These are phyloP conservation scores for Aproaerema taeniolella DNA, from an alignment of 2,888 invertebrate species.

Conservation along the genomic window DNA sequence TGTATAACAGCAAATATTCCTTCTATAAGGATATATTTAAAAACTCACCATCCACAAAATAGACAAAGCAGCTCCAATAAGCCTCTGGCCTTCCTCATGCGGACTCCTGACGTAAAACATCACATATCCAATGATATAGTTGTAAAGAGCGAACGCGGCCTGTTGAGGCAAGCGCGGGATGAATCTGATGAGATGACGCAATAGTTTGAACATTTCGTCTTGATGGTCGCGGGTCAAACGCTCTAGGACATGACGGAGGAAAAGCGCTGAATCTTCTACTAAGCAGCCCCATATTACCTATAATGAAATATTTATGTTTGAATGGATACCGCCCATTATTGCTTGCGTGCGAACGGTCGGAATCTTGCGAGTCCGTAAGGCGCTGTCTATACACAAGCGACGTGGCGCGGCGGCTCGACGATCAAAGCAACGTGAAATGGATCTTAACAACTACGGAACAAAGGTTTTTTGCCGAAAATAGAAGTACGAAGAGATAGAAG, in stretches of 20 bases:
- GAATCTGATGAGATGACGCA: constrained; percentile 94
- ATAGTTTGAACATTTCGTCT: constrained; percentile 94
- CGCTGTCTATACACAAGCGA: no score
- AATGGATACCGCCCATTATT: no score
- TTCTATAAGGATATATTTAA: no score
- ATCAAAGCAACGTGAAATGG: no score
- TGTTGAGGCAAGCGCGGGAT: constrained; percentile 96
- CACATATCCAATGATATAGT: constrained; percentile 99
- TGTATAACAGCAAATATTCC: no score
- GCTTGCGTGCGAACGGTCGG: no score
- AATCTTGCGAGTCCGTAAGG: no score
- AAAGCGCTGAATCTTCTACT: constrained; percentile 97
- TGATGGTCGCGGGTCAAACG: constrained; percentile 95
- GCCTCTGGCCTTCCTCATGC: constrained; percentile 95
- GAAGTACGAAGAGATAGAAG: no score
- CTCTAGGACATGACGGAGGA: constrained; percentile 96
- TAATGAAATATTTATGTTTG: no score
- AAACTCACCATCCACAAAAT: constrained; percentile 94
- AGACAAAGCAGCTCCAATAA: constrained; percentile 96
- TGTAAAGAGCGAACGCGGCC: constrained; percentile 98
- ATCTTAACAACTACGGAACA: no score
- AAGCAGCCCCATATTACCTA: constrained; percentile 98
- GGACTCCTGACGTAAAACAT: constrained; percentile 99
- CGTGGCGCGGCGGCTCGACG: no score
- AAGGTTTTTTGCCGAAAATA: no score